Base-by-base conservation (phyloP, 2,888 invertebrate genomes). In the Crossocerus cetratus region DNA sequence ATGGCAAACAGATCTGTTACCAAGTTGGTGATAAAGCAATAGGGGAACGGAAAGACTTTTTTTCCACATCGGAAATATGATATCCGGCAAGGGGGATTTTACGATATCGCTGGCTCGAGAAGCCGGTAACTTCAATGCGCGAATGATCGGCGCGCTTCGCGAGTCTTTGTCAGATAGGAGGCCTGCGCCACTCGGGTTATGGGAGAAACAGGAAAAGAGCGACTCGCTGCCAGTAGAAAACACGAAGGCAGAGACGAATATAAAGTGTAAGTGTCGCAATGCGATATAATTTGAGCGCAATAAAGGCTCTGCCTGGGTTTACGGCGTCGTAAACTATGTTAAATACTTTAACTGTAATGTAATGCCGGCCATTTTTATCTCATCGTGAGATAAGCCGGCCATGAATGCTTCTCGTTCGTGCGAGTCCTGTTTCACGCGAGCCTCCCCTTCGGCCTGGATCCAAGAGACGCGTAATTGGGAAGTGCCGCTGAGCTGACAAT, bases 51-150 rank as follows among this genome's bases (percentile, higher is more conserved):
- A 1, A 32, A 2, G 32, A 1, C 32, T 32, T 32, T 32, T 8
- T 11, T 32, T 32, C 11, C 11, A 11, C 32, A 32, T 32, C 32
- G 32, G 32, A 3, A 5, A 32, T 32, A 32, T 11, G 32, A 32
- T 32, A 32, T 32, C 32, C 11, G 32, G 32, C 32, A 32, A 3
- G 32, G 32, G 11, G n/a, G 20, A 18, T 3, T 11, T 69, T 62
- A 69, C 59, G 53, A 55, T 64, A 44, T 42, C 44, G 14, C 56
- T n/a, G n/a, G 54, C 18, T 18, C 16, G 23, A 57, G 53, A 65
- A 61, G 60, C 43, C 43, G 68, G 71, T 71, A 63, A 66, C 56
- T 56, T 74, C 65, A 68, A 71, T 65, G 65, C 62, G n/a, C 18
- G 53, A 53, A 65, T 59, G 62, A 65, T 65, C 18, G 44, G 16